Evolutionary conservation across 1,140 invertebrate genomes (phyloP).

Genomic region (Leptinotarsa lineolata): DNA sequence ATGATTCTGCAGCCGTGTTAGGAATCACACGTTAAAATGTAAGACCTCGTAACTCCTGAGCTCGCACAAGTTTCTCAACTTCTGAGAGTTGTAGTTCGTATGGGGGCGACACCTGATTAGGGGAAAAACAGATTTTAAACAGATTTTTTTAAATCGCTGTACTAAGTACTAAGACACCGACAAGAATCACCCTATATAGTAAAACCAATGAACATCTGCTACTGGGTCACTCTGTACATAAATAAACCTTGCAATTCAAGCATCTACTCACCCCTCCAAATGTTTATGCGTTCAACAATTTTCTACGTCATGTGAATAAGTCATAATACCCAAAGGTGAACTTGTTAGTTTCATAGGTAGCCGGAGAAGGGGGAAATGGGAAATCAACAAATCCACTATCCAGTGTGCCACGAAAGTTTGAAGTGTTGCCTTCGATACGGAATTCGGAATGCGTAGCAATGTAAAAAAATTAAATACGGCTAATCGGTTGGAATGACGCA

Average conservation of each 20-base stretch:
- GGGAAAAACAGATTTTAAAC: no score
- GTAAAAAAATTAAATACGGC: constrained; percentile 7
- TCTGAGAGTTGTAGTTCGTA: no score
- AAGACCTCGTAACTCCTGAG: no score
- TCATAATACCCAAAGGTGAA: background rate
- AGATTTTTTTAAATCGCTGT: no score
- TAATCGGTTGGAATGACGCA: constrained; percentile 18
- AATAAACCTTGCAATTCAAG: background rate
- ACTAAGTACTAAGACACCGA: no score
- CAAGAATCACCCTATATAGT: no score
- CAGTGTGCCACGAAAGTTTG: constrained; percentile 1
- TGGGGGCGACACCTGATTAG: no score
- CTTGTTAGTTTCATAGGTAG: background rate
- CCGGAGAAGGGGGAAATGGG: background rate
- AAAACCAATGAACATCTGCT: no score
- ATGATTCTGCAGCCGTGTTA: no score
- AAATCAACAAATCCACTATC: constrained; percentile 8
- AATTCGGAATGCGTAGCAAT: constrained; percentile 10
- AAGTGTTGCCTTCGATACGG: background rate
- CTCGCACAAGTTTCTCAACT: no score
- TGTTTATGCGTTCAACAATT: background rate
- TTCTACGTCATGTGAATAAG: background rate
- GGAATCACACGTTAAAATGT: no score
- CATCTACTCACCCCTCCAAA: background rate
- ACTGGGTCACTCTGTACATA: no score